Base-by-base conservation (phyloP, 2,888 invertebrate genomes). In the Helleia helle region DNA sequence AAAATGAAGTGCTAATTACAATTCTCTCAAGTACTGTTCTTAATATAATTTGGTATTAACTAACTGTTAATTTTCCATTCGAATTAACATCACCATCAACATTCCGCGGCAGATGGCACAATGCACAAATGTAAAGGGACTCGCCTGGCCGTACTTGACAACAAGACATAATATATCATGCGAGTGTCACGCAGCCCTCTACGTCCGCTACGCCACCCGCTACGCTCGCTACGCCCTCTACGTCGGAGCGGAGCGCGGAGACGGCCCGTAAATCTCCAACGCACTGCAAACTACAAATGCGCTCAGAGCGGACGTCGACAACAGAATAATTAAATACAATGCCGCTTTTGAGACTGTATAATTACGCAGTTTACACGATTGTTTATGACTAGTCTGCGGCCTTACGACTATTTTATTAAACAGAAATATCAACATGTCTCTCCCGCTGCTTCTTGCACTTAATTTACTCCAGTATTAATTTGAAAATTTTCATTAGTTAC, bases 361-460 rank as follows among this genome's bases (percentile, higher is more conserved):
- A 34, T 34, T 22, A 34, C 34, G 34, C 34, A 18, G 18, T 34
- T 34, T 34, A 22, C 22, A 34, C 22, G 18, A 34, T 34, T 34
- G 34, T 34, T 34, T 34, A 34, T 17, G 34, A 18, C 31, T 17
- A 34, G 34, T 34, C 34, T 4, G 18, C 17, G 34, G 34, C 34
- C 34, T 34, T 12, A 22, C 34, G 34, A 34, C 34, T 34, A 34
- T 34, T 34, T 34, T 22, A 34, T 34, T 34, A 34, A 34, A 34
- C 18, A 17, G 31, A 31, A 22, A 31, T 11, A 31, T 31, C 17
- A 34, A 22, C 18, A 12, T 5, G 18, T 11, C 2, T 29, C n/a
- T n/a, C n/a, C n/a, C 12, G 17, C 34, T 12, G 34, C 7, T 7
- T 18, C 34, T 18, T 34, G 34, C 34, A 34, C 18, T 22, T 7